Percentiles rank a stretch among this genome's conserved stretches.
These are phyloP conservation scores for Encarsia formosa DNA, from an alignment of 2,888 invertebrate species.

Conservation along the genomic window DNA sequence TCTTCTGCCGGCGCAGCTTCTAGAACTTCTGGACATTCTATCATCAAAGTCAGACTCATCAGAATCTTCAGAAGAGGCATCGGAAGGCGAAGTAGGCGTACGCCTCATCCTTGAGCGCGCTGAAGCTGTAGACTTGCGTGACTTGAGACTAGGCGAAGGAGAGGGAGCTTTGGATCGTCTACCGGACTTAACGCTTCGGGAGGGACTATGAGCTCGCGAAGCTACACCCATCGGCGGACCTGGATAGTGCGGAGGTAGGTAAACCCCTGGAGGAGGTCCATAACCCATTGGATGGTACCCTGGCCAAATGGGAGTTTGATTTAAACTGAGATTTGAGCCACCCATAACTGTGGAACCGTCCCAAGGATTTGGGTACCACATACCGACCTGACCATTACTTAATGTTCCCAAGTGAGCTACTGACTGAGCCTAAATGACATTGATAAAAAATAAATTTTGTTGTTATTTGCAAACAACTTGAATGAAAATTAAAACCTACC, in stretches of 20 bases:
- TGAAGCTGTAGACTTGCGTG: constrained; percentile 64
- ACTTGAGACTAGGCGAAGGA: constrained; percentile 64
- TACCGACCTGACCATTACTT: constrained; percentile 51
- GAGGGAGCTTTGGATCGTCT: constrained; percentile 62
- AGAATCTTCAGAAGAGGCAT: constrained; percentile 48
- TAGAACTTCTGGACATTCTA: constrained; percentile 44
- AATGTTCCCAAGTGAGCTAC: constrained; percentile 59
- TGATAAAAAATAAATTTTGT: constrained; percentile 1
- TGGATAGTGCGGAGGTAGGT: constrained; percentile 53
- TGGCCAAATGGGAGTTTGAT: constrained; percentile 44
- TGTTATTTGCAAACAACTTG: too few relatives aligned
- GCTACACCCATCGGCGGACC: constrained; percentile 48
- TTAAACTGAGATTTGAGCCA: constrained; percentile 46
- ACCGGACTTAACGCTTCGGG: constrained; percentile 44
- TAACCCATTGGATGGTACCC: constrained; percentile 36
- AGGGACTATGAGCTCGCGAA: constrained; percentile 55
- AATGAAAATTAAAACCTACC: constrained; percentile 43
- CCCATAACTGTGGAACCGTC: constrained; percentile 32
- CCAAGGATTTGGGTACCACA: constrained; percentile 47
- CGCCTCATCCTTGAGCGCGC: constrained; percentile 53
- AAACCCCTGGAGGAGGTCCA: constrained; percentile 32
- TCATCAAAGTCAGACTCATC: constrained; percentile 63
- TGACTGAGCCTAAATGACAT: constrained; percentile 62
- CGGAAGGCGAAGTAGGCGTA: constrained; percentile 42
- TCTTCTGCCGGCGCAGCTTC: constrained; percentile 25